A percentile compares a stretch with the other conserved stretches of the same genome.
phyloP scores from a whole-genome alignment of 2,797 vertebrate species.

The Acanthurus leucopareius region DNA sequence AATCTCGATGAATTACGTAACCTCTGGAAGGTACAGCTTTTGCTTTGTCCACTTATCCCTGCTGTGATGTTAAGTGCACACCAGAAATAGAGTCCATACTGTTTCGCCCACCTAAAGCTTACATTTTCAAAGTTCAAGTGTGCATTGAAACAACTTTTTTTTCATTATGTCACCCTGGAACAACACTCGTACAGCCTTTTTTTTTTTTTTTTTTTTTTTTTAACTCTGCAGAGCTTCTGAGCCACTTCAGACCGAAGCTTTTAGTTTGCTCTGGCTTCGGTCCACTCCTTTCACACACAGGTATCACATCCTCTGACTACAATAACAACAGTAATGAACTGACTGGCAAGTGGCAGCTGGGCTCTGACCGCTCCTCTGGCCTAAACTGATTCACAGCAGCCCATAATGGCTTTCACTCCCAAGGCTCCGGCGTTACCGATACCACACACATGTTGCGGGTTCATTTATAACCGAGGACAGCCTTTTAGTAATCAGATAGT shows the following conservation, averaged over 20 bases:
- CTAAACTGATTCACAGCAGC: conserved; percentile 67
- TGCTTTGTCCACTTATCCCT: conserved; percentile 15
- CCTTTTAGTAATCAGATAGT: conserved; percentile 85
- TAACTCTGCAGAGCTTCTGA: neutral
- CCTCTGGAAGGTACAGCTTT: neutral
- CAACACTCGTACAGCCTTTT: neutral
- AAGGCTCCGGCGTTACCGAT: conserved; percentile 37
- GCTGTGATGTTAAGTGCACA: conserved; percentile 21
- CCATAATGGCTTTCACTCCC: conserved; percentile 68
- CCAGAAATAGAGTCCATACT: conserved; percentile 28
- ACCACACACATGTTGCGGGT: conserved; percentile 74
- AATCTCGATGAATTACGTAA: conserved; percentile 10
- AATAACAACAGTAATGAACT: conserved; percentile 71
- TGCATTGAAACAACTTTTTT: conserved; percentile 23
- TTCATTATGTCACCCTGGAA: neutral
- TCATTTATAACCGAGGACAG: conserved; percentile 81
- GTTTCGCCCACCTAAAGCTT: conserved; percentile 21
- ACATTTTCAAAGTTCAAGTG: conserved; percentile 47
- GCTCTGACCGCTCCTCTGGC: conserved; percentile 55
- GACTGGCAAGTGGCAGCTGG: conserved; percentile 67
- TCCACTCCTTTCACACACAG: conserved; percentile 36
- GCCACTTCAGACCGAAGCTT: conserved; percentile 23
- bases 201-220: neutral
- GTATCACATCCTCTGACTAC: conserved; percentile 54
- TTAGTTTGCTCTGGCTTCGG: conserved; percentile 18